Conservation (phyloP, 2,888 invertebrate species). For the Gymnosoma rotundatum region DNA sequence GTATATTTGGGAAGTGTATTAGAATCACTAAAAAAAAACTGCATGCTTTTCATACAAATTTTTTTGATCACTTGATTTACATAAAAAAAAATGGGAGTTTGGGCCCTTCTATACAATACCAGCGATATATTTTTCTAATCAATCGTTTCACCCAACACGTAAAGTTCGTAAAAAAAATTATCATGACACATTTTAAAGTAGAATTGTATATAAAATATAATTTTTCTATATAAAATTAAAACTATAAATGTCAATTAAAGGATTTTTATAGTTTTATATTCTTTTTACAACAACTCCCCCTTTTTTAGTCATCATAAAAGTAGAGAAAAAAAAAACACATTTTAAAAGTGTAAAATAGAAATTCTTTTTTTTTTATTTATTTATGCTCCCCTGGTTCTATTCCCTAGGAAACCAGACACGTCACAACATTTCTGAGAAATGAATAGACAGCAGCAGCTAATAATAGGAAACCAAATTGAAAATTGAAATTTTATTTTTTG, state of each 20-base stretch:
- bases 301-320: background rate
- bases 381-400: constrained; percentile 26
- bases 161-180: background rate
- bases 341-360: constrained; percentile 48
- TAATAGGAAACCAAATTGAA: background rate
- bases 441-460: constrained; percentile 24
- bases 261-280: constrained; percentile 18
- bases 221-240: constrained; percentile 1
- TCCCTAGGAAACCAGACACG: constrained; percentile 63
- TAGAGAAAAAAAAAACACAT: background rate
- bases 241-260: constrained; percentile 34
- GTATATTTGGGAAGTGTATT: no score
- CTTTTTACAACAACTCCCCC: background rate
- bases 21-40: no score
- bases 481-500: constrained; percentile 9
- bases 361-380: constrained; percentile 3
- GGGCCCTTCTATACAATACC: no score
- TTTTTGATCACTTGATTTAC: no score
- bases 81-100: no score
- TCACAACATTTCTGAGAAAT: constrained; percentile 49
- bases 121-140: background rate
- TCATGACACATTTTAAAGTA: background rate
- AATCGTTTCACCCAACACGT: background rate
- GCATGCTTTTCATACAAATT: no score
- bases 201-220: background rate